phyloP scores from a whole-genome alignment of 2,888 invertebrate species.

The Lepidochitona cinerea region DNA sequence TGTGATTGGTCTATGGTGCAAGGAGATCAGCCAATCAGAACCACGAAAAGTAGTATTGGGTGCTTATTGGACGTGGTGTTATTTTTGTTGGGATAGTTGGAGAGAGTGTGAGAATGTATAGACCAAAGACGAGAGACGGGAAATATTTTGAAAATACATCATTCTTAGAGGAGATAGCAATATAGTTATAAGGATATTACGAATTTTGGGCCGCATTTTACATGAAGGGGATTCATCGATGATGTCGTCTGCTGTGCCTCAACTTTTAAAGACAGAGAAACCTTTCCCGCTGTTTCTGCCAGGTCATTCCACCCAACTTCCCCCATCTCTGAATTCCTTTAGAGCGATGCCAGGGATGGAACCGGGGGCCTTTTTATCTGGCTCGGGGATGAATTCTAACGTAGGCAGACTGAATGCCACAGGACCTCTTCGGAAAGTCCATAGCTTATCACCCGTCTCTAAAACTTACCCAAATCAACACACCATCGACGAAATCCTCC shows the following conservation, averaged over 20 bases:
- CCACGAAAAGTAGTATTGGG: no score
- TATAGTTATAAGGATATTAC: no score
- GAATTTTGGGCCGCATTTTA: no score
- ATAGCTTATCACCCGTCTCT: background rate
- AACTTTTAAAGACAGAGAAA: background rate
- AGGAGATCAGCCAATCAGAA: no score
- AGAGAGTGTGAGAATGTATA: no score
- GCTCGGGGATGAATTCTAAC: background rate
- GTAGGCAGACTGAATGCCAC: background rate
- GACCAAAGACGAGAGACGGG: no score
- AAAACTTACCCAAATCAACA: conserved; percentile 38
- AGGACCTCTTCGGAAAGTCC: background rate
- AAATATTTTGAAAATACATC: no score
- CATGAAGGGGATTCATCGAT: no score
- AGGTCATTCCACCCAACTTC: background rate
- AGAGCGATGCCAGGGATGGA: background rate
- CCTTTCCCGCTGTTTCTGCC: background rate
- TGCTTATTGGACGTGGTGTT: no score
- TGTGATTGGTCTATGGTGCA: no score
- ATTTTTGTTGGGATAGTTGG: no score
- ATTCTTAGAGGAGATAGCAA: no score
- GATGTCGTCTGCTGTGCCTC: background rate
- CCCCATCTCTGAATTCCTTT: background rate
- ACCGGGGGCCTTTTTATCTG: background rate
- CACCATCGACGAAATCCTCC: conserved; percentile 56